phyloP scores from a whole-genome alignment of 2,113 vertebrate genomes.

The Leptobrachium ailaonicum region DNA sequence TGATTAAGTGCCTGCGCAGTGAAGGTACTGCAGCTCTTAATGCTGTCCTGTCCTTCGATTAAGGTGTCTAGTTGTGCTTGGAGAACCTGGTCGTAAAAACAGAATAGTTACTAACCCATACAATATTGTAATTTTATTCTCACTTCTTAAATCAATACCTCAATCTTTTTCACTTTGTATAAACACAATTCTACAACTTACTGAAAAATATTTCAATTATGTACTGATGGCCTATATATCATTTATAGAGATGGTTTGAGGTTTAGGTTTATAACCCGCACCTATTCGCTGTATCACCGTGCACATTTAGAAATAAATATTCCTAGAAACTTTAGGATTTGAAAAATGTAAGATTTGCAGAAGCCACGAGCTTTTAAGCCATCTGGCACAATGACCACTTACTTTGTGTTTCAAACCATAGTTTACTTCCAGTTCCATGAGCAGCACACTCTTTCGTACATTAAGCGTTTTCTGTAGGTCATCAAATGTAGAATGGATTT shows the following conservation, averaged over 20 bases:
- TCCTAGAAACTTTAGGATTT: no score
- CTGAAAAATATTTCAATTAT: no score
- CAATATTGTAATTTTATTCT: no score
- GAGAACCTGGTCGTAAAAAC: conserved; percentile 75
- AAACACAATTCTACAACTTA: no score
- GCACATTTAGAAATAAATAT: no score
- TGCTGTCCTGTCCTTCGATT: conserved; percentile 89
- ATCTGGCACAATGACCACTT: conserved; percentile 49
- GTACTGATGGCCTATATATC: no score
- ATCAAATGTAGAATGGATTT: conserved; percentile 90
- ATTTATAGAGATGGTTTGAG: no score
- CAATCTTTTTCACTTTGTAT: no score
- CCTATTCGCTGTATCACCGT: no score
- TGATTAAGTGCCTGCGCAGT: conserved; percentile 89
- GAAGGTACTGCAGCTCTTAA: conserved; percentile 91
- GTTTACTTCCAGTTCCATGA: conserved; percentile 98
- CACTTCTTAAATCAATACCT: no score
- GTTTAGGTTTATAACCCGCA: no score
- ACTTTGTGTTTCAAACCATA: conserved; percentile 98
- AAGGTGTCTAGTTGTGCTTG: conserved; percentile 88
- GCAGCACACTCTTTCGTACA: conserved; percentile 91
- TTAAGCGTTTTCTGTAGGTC: conserved; percentile 95
- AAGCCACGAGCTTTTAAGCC: not conserved
- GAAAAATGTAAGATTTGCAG: no score
- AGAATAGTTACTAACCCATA: not conserved